Base-by-base conservation (phyloP, 92 coral and sea anemone genomes). In the Actinostola sp. region DNA sequence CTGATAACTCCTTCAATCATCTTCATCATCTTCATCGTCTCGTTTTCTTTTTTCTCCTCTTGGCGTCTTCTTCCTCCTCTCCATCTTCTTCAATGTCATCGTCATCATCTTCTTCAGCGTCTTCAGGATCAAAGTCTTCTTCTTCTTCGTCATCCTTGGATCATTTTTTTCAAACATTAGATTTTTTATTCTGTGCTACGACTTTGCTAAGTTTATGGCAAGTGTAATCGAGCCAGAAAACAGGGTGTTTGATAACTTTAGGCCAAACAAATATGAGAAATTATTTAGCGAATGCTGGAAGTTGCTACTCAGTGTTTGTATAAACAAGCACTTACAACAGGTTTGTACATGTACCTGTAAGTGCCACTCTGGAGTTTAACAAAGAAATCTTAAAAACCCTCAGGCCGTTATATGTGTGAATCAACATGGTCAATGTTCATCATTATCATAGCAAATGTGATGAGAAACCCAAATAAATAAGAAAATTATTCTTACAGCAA, bases 91-190 rank as follows among this genome's bases (percentile, higher is more conserved):
- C 98, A 6, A 82, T 92, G 2, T 91, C 98, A 1, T 92, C 97
- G 1, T 87, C 96, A 8, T 91, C 98, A 21, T 88, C 97, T 29
- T 91, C 98, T 21, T 85, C 97, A 58, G 78, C 97, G 3, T 91
- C 98, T 0, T 88, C 95, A 2, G 98, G 98, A 50, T 94, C 91
- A 21, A 94, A 94, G 35, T 94, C 98, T 39, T 94, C 97, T 3
- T 92, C 98, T 57, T 92, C 98, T 51, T 92, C 97, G 17, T 93
- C 97, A 20, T 94, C 98, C 71, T 91, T 70, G n/a, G n/a, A n/a
- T n/a, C n/a, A n/a, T n/a, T n/a, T n/a, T n/a, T n/a, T n/a, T n/a
- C n/a, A n/a, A n/a, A n/a, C n/a, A n/a, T n/a, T n/a, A n/a, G n/a
- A n/a, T n/a, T n/a, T n/a, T n/a, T n/a, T n/a, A n/a, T n/a, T n/a